Evolutionary conservation across 1,140 invertebrate species (phyloP).

Genomic region (Proctacanthus coquilletti): DNA sequence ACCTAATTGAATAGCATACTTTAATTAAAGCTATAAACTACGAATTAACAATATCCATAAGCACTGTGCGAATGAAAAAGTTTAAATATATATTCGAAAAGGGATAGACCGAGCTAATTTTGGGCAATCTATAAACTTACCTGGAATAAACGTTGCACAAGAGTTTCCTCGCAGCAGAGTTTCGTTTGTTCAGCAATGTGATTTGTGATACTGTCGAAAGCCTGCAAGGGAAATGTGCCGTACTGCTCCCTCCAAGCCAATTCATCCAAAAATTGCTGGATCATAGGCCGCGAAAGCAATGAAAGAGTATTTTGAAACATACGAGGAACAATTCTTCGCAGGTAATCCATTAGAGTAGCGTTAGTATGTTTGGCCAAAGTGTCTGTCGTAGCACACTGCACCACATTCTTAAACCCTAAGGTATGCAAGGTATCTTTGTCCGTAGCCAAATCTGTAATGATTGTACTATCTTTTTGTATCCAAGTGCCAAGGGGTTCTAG

Average conservation of each 20-base stretch:
- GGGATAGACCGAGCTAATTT: constrained; percentile 24
- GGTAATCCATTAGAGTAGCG: constrained; percentile 71
- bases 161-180: constrained; percentile 34
- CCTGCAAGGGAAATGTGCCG: constrained; percentile 53
- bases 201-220: constrained; percentile 63
- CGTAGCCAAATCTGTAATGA: constrained; percentile 67
- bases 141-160: constrained; percentile 31
- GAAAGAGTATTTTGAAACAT: constrained; percentile 84
- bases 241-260: constrained; percentile 62
- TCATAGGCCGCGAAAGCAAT: constrained; percentile 63
- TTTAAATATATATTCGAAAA: background rate
- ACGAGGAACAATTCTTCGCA: constrained; percentile 65
- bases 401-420: constrained; percentile 61
- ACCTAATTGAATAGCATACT: no score
- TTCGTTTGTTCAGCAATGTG: constrained; percentile 67
- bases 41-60: background rate
- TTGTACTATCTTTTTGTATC: constrained; percentile 59
- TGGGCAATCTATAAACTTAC: constrained; percentile 13
- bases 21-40: no score
- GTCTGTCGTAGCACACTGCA: constrained; percentile 48
- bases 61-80: background rate
- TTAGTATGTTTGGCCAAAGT: constrained; percentile 44
- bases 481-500: constrained; percentile 58
- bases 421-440: constrained; percentile 57
- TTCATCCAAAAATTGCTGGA: constrained; percentile 80